Evolutionary conservation across 2,797 vertebrate species (phyloP), one percentile per base, ranked within the genome.

Genomic region (Chloroceryle amazona): DNA sequence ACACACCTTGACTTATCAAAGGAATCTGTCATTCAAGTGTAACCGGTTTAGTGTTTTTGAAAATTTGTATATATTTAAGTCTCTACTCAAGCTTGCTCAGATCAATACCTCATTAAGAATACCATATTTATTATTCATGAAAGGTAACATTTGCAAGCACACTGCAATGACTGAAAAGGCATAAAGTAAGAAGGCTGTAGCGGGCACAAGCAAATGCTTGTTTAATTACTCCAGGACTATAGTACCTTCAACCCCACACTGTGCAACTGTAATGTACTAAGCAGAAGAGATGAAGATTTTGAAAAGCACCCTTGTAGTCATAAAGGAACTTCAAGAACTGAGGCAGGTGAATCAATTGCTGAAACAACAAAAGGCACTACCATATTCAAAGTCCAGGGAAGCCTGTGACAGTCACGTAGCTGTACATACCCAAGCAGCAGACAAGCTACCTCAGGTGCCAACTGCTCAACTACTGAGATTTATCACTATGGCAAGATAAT

Each of bases 211-310:
- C 41, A 63, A 60, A 60, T 19, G 18, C 31, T 22, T 10, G 57
- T 41, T 49, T 35, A 85, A 65, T 21, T 3, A 2, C 16, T 19
- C 42, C 11, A 5, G 10, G 33, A 44, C 1, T 2, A 20, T 2
- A 42, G 10, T 52, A 75, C 31, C 31, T 37, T 35, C 6, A 85
- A 41, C 2, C 10, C 10, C 54, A 55, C 58, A 52, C 16, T 5
- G 4, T 12, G 21, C 0, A 0, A 55, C 39, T 61, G 20, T 8
- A 63, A 67, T 42, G 41, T 60, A 23, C 47, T 42, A 28, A 49
- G 31, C 31, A 74, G 37, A 49, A 58, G 39, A 75, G n/a, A 84
- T 6, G 5, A 58, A 75, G 28, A 41, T 12, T 70, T 55, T 6
- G 21, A 83, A 44, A 82, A 76, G 22, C 51, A 62, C 25, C 70